A percentile compares a stretch with the other conserved stretches of the same genome.
Evolutionary conservation across 2,113 vertebrate genomes (phyloP).

Genomic region (Leucopternis melanops): DNA sequence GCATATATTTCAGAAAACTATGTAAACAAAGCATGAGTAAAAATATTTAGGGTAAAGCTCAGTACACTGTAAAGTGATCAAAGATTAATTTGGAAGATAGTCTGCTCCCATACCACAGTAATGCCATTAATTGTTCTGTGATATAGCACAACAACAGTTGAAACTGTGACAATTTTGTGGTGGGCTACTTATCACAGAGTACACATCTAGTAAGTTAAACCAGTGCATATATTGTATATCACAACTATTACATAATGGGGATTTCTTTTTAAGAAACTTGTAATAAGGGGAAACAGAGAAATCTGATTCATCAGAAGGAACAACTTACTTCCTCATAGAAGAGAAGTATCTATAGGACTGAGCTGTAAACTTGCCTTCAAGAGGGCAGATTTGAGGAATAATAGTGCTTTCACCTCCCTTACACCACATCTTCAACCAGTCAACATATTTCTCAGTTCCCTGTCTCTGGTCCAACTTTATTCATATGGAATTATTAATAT

Average conservation of each 20-base stretch:
- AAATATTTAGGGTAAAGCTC: neutral
- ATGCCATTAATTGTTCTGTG: neutral
- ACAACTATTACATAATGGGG: neutral
- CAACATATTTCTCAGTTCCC: neutral
- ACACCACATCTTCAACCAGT: neutral
- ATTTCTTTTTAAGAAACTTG: neutral
- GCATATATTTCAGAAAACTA: neutral
- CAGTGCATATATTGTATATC: neutral
- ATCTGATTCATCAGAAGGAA: neutral
- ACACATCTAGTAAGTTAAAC: neutral
- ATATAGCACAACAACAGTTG: neutral
- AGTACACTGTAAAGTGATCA: neutral
- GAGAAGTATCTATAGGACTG: neutral
- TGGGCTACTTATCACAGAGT: neutral
- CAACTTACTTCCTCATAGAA: neutral
- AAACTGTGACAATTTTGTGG: neutral
- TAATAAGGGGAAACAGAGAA: neutral
- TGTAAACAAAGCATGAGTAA: neutral
- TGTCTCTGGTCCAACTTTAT: neutral
- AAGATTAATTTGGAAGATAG: neutral
- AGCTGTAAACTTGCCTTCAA: neutral
- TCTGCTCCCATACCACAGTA: neutral
- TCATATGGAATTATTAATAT: neutral
- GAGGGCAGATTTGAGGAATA: neutral
- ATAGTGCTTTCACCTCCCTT: neutral